Percentiles rank a stretch among this genome's conserved stretches.
phyloP scores from a whole-genome alignment of 2,888 invertebrate genomes.

The Liopterus haemorrhoidalis region DNA sequence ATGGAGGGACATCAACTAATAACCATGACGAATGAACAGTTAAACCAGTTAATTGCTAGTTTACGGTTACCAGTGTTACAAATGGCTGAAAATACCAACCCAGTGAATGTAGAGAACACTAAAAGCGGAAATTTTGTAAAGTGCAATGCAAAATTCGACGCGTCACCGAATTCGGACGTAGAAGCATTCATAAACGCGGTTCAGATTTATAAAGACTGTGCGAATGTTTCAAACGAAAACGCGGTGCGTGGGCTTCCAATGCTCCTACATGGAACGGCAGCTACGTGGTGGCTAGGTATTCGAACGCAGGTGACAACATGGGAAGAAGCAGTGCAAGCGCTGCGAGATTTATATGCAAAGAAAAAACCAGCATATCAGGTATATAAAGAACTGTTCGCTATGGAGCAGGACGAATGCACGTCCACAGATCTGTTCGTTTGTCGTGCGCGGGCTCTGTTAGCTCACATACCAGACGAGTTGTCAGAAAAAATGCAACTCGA shows the following conservation, averaged over 20 bases:
- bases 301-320: constrained; percentile 20
- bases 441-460: constrained; percentile 9
- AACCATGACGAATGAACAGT: no score
- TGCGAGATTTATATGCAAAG: constrained; percentile 26
- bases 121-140: no score
- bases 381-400: constrained; percentile 24
- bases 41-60: no score
- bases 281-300: constrained; percentile 26
- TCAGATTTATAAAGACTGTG: constrained; percentile 6
- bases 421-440: constrained; percentile 17
- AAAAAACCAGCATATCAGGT: constrained; percentile 26
- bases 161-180: no score
- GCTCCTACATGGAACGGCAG: constrained; percentile 20
- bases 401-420: constrained; percentile 16
- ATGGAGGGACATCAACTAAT: no score
- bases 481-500: constrained; percentile 9
- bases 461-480: constrained; percentile 4
- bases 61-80: no score
- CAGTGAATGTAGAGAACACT: no score
- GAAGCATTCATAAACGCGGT: constrained; percentile 26
- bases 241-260: constrained; percentile 25
- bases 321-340: constrained; percentile 18
- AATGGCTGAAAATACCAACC: no score
- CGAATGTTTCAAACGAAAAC: constrained; percentile 25
- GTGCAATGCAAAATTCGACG: no score